Conservation (phyloP, 2,797 vertebrate species). For the Fistularia commersonii region DNA sequence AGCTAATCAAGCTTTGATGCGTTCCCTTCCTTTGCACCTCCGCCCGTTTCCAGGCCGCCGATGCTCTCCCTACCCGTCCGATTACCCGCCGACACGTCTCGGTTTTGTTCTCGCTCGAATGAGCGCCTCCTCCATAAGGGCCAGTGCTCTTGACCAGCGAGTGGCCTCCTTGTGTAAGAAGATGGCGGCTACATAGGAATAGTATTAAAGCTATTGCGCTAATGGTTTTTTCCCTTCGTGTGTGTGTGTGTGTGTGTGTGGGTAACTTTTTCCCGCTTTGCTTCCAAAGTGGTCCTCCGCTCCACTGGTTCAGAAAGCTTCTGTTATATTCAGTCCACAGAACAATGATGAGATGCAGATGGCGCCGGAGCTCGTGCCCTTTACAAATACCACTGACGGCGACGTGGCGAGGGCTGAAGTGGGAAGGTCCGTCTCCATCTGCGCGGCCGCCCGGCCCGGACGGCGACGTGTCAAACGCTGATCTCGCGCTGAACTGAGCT, state of each 20-base stretch:
- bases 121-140: constrained; percentile 29
- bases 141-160: constrained; percentile 21
- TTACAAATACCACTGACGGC: constrained; percentile 71
- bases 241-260: constrained; percentile 35
- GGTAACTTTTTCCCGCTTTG: constrained; percentile 40
- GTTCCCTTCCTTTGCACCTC: constrained; percentile 33
- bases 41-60: constrained; percentile 17
- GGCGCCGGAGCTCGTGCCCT: constrained; percentile 63
- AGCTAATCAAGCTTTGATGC: constrained; percentile 69
- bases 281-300: constrained; percentile 53
- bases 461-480: constrained; percentile 53
- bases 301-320: constrained; percentile 62
- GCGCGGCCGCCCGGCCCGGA: constrained; percentile 58
- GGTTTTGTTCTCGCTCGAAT: constrained; percentile 56
- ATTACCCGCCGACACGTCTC: constrained; percentile 59
- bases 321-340: constrained; percentile 67
- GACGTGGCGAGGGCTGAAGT: constrained; percentile 23
- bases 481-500: constrained; percentile 65
- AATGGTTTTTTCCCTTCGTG: constrained; percentile 53
- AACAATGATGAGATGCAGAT: constrained; percentile 69
- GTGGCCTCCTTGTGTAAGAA: constrained; percentile 25
- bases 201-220: constrained; percentile 36
- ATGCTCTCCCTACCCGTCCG: constrained; percentile 37
- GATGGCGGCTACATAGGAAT: constrained; percentile 29
- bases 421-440: constrained; percentile 44